Evolutionary conservation across 2,797 vertebrate species (phyloP).

Genomic region (Halcyon badia): DNA sequence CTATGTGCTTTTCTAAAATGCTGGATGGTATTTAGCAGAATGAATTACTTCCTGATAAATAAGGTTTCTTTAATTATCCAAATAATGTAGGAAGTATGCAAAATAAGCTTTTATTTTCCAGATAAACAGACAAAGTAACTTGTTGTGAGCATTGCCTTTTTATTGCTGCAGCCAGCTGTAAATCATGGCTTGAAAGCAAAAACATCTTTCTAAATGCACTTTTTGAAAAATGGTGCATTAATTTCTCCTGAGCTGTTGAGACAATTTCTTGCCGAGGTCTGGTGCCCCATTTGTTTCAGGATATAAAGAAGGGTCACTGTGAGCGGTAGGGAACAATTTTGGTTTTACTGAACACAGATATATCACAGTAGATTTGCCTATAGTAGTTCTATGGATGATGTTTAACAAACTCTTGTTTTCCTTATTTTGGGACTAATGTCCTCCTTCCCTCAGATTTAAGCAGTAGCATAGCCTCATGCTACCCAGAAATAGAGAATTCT

Average conservation of each 20-base stretch:
- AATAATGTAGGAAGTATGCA: conserved; percentile 16
- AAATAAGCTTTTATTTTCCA: conserved; percentile 73
- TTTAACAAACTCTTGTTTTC: conserved; percentile 17
- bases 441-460: not conserved
- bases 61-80: conserved; percentile 33
- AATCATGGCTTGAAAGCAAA: conserved; percentile 64
- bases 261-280: conserved; percentile 58
- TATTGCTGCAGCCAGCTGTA: conserved; percentile 58
- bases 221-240: conserved; percentile 55
- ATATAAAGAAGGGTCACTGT: conserved; percentile 34
- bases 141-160: conserved; percentile 57
- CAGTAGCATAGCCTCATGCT: not conserved
- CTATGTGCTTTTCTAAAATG: not conserved
- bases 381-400: not conserved
- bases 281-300: conserved; percentile 59
- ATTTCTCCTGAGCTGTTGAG: conserved; percentile 58
- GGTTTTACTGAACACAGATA: not conserved
- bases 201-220: conserved; percentile 60
- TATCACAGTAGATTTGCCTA: conserved; percentile 28
- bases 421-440: not conserved
- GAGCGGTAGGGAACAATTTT: conserved; percentile 11
- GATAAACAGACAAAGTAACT: conserved; percentile 66
- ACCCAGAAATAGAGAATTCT: not conserved
- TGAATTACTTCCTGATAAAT: conserved; percentile 44
- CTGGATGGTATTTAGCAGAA: conserved; percentile 20